Evolutionary conservation across 2,888 invertebrate genomes (phyloP).

Genomic region (Limnephilus marmoratus): DNA sequence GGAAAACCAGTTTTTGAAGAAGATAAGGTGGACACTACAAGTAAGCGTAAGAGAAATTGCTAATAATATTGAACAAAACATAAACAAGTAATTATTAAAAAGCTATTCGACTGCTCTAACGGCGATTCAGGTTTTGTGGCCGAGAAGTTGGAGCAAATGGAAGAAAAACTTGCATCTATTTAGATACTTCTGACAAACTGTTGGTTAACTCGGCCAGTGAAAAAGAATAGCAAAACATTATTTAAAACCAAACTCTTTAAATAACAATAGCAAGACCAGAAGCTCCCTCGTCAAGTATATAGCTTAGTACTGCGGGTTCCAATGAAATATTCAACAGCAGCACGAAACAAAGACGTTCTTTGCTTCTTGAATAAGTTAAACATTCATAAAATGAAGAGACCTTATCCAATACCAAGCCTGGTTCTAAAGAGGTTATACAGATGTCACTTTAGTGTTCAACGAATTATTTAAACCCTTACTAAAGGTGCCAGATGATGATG

Average conservation of each 20-base stretch:
- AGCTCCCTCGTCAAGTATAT: too few species aligned
- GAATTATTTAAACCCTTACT: background rate
- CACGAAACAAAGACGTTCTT: too few species aligned
- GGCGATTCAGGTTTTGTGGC: background rate
- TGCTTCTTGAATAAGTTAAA: background rate
- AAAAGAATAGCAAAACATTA: too few species aligned
- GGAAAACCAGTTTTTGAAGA: background rate
- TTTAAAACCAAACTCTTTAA: too few species aligned
- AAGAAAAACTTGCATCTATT: too few species aligned
- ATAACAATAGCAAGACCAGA: too few species aligned
- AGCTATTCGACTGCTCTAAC: background rate
- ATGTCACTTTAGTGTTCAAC: background rate
- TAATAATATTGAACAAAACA: background rate
- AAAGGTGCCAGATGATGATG: background rate
- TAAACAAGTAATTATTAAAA: background rate
- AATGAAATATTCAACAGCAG: too few species aligned
- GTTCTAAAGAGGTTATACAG: background rate
- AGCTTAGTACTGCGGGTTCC: too few species aligned
- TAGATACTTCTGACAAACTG: too few species aligned
- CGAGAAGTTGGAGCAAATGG: background rate
- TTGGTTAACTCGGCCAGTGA: too few species aligned
- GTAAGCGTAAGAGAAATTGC: background rate
- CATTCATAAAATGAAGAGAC: background rate
- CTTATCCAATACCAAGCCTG: background rate
- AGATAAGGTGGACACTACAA: background rate